phyloP scores from a whole-genome alignment of 2,888 invertebrate genomes.

The Liposcelis brunnea region DNA sequence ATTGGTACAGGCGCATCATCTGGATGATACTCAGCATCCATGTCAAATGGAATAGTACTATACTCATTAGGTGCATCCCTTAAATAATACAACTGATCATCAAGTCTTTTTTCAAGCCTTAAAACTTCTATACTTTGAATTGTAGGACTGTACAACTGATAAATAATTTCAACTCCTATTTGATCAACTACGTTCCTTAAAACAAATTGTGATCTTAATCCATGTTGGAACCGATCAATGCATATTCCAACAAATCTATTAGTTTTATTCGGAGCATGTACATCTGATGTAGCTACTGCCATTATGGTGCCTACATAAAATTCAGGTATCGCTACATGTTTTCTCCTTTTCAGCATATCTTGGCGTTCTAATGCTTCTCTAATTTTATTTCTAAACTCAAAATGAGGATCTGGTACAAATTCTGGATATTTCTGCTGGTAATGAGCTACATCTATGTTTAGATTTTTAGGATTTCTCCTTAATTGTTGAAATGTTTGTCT shows the following conservation, averaged over 20 bases:
- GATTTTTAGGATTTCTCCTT: too few relatives aligned
- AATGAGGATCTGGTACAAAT: slow-evolving; percentile 75
- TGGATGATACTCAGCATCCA: slow-evolving; percentile 66
- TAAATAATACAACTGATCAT: slow-evolving; percentile 74
- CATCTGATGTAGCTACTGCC: slow-evolving; percentile 74
- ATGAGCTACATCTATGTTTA: too few relatives aligned
- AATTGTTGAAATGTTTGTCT: too few relatives aligned
- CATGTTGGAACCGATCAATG: slow-evolving; percentile 65
- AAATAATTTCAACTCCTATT: slow-evolving; percentile 48
- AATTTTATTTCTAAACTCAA: slow-evolving; percentile 56
- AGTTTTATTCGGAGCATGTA: slow-evolving; percentile 64
- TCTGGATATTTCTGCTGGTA: slow-evolving; percentile 52
- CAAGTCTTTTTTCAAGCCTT: slow-evolving; percentile 79
- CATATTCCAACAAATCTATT: slow-evolving; percentile 90
- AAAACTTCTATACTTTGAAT: slow-evolving; percentile 80
- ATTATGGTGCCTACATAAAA: slow-evolving; percentile 92
- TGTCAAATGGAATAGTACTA: slow-evolving; percentile 80
- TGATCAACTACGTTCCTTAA: slow-evolving; percentile 87
- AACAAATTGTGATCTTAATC: slow-evolving; percentile 68
- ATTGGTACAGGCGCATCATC: slow-evolving; percentile 64
- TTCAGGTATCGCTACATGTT: slow-evolving; percentile 77
- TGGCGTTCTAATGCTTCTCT: slow-evolving; percentile 75
- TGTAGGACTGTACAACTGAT: slow-evolving; percentile 86
- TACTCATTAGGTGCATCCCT: slow-evolving; percentile 80
- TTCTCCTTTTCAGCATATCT: slow-evolving; percentile 81